Evolutionary conservation across 64 coral and sea anemone genomes (phyloP), one percentile per base, ranked within the genome.

Genomic region (Pocillopora verrucosa): DNA sequence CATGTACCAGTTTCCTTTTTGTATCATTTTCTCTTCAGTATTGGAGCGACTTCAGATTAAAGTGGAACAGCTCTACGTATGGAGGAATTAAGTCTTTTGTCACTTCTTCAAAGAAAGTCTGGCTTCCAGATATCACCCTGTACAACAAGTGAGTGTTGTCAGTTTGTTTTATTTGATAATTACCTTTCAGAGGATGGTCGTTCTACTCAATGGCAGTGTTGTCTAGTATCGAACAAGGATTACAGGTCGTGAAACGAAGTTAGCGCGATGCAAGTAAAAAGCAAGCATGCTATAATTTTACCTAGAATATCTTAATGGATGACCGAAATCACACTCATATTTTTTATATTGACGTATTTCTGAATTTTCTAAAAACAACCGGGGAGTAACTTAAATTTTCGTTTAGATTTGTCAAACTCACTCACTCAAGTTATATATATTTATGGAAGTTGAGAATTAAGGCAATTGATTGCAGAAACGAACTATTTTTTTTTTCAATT

Each of bases 101-200:
- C 59, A 96, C 94, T 10, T 90, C 94, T 76, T 96, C 94, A n/a
- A 92, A 60, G 56, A 92, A 96, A 56, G 63, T 96, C 5, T 96
- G 94, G 94, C 76, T 93, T 19, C 94, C 94, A 84, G 94, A 96
- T 65, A 93, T 96, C 59, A 96, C 94, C 16, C 61, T 96, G 63
- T 96, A 96, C 75, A 96, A 96, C 94, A 96, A 96, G 94, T 96
- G 92, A 90, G 93, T 12, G 57, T 61, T 20, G 25, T 7, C 11
- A 20, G 20, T 25, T 30, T 70, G 64, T 67, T 20, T 67, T 19
- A 9, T 67, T 11, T 19, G 7, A 0, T 68, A 68, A 22, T 68
- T 68, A 22, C 2, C 19, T 20, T 70, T 70, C 11, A 20, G 19
- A 22, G 9, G 19, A n/a, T 69, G 4, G 9, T 69, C 24, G 20